Base-by-base conservation (phyloP, 2,888 invertebrate genomes). In the Branchinecta sandiegonensis region DNA sequence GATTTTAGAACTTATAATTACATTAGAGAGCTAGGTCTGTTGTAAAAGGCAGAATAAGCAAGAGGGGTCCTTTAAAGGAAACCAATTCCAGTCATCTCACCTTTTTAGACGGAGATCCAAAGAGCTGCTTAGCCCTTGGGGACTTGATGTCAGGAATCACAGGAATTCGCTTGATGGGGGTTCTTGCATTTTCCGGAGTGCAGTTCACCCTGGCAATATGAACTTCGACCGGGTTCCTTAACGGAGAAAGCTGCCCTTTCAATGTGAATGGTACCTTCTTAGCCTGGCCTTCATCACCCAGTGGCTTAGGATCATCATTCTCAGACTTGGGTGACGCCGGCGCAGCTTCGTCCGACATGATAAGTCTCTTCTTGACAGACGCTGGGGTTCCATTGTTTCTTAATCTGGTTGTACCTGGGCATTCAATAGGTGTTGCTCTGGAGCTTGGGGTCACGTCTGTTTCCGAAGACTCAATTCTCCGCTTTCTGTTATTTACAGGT, bases 311-410 rank as follows among this genome's bases (percentile, higher is more conserved):
- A 11, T 56, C 63, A 11, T 56, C 63, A 37, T 37, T 37, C 6
- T 37, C 37, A 37, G 37, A 37, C 37, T 37, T 37, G 37, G 37
- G 37, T 37, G 37, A 37, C 6, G 37, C 37, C 2, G 37, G 37
- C 6, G 37, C 37, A 37, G 37, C 37, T 17, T 56, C 63, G 23
- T n/a, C 8, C 10, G 63, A 56, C 63, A 56, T 56, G 23, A 56
- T 23, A 56, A 56, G 63, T 56, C 63, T 11, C 23, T 56, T 56
- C 23, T 56, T 56, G 63, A 23, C 63, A 56, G 63, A 56, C 2
- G 63, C n/a, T 9, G 63, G 63, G n/a, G 63, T 56, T n/a, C 63
- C 63, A 56, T 56, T 56, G n/a, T 56, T 56, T 56, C n/a, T 17
- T n/a, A 23, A 23, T 56, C 63, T 56, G 8, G 37, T 37, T 37